phyloP scores from a whole-genome alignment of 2,888 invertebrate species.

The Hyposoter didymator region DNA sequence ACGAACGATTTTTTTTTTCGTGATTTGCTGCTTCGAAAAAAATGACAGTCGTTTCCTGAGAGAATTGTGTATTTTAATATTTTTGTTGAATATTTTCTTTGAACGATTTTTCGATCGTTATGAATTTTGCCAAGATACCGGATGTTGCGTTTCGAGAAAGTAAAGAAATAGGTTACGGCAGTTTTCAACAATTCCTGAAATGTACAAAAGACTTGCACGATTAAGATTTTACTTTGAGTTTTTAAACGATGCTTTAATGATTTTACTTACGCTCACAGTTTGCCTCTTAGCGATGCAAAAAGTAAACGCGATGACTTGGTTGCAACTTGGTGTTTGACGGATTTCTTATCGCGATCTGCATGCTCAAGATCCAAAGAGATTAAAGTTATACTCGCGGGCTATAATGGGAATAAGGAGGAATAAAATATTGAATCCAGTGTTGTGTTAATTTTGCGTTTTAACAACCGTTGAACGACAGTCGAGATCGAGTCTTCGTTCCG shows the following conservation, averaged over 20 bases:
- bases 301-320: constrained; percentile 6
- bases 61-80: neutral
- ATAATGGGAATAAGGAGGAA: neutral
- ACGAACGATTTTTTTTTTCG: too few species aligned
- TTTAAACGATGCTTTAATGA: neutral
- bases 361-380: constrained; percentile 32
- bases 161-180: neutral
- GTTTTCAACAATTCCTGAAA: neutral
- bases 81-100: neutral
- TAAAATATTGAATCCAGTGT: constrained; percentile 20
- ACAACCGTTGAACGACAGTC: constrained; percentile 8
- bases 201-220: neutral
- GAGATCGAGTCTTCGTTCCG: neutral
- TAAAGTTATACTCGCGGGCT: constrained; percentile 9
- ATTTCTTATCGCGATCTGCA: constrained; percentile 34
- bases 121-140: neutral
- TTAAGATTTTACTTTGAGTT: neutral
- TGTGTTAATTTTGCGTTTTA: constrained; percentile 11
- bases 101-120: neutral
- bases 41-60: neutral
- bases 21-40: neutral
- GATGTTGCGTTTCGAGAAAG: neutral
- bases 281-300: neutral
- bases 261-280: neutral
- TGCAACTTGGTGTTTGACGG: neutral